Conservation (phyloP, 2,797 vertebrate species). For the Neopelma chrysocephalum region DNA sequence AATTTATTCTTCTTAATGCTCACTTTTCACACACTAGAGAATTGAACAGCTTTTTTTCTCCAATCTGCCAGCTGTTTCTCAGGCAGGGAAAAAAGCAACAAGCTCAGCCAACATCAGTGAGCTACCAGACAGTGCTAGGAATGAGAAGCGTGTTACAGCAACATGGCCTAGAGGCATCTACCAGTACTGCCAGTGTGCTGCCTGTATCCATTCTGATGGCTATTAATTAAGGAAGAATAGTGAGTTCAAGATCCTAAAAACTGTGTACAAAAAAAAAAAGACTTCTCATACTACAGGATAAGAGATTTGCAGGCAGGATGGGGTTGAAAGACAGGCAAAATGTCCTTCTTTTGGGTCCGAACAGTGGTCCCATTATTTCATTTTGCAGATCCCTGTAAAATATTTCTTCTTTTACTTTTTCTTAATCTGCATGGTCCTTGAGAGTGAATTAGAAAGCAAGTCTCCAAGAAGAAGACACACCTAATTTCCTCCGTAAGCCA, state of each 20-base stretch:
- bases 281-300: background rate
- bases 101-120: background rate
- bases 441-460: background rate
- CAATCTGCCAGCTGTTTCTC: background rate
- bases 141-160: background rate
- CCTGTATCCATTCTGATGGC: background rate
- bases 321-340: background rate
- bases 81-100: background rate
- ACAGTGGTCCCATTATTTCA: background rate
- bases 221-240: background rate
- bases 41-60: background rate
- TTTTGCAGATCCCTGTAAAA: background rate
- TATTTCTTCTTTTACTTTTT: background rate
- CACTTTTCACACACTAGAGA: background rate
- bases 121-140: background rate
- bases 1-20: background rate
- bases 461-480: background rate
- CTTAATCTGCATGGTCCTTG: accelerated
- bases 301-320: background rate
- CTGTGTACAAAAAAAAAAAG: background rate
- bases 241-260: background rate
- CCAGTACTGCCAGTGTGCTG: background rate
- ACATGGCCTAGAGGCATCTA: background rate
- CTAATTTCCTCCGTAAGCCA: background rate
- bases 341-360: background rate